phyloP scores from a whole-genome alignment of 2,797 vertebrate species.

The Gymnothorax javanicus region DNA sequence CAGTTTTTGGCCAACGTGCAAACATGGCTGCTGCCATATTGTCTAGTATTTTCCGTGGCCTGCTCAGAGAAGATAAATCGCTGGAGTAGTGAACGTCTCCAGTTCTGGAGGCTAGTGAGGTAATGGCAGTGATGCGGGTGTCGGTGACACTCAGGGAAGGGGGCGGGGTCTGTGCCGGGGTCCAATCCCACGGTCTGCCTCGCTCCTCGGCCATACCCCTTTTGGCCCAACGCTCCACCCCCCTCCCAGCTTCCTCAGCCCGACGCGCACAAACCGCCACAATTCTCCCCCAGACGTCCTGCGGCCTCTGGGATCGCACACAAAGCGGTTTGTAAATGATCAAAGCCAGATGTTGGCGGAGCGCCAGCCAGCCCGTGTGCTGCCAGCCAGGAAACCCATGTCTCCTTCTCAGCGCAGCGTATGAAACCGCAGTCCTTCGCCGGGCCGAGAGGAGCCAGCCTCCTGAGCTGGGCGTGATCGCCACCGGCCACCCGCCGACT shows the following conservation, averaged over 20 bases:
- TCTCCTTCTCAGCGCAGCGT: constrained; percentile 6
- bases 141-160: background rate
- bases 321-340: constrained; percentile 72
- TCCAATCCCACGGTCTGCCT: background rate
- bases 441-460: background rate
- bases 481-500: background rate
- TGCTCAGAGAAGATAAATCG: background rate
- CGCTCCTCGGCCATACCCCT: background rate
- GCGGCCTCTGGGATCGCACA: constrained; percentile 69
- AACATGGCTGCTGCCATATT: constrained; percentile 28
- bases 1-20: constrained; percentile 27
- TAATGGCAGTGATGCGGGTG: background rate
- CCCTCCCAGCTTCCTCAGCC: constrained; percentile 23
- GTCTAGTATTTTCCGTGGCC: background rate
- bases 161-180: background rate
- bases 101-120: background rate
- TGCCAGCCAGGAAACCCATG: constrained; percentile 33
- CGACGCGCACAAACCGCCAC: constrained; percentile 21
- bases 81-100: constrained; percentile 11
- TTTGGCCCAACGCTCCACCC: background rate
- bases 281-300: constrained; percentile 59
- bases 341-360: constrained; percentile 75
- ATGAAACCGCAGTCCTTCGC: background rate
- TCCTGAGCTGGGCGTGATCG: background rate
- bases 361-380: constrained; percentile 56